These are phyloP conservation scores for Chymomyza procnemis DNA, from an alignment of 2,888 invertebrate species.

Conservation along the genomic window DNA sequence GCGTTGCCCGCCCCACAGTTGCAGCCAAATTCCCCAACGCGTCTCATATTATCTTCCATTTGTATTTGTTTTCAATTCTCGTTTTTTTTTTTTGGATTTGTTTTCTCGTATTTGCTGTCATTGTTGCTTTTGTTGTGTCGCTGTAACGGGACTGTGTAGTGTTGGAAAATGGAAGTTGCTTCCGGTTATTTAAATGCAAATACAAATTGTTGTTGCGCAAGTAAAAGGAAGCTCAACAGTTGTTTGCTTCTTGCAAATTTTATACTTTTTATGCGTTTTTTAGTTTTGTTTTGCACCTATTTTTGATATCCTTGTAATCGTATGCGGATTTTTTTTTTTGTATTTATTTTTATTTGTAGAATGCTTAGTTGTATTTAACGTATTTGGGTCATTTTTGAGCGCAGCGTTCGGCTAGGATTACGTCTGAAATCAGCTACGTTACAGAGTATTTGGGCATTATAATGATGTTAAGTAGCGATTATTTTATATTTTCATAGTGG, in stretches of 20 bases:
- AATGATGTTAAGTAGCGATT: no score
- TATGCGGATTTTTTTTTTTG: not conserved
- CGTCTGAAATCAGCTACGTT: no score
- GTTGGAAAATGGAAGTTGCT: slow-evolving; percentile 33
- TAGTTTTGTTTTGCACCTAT: slow-evolving; percentile 7
- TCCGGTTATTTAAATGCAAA: slow-evolving; percentile 72
- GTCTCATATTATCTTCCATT: slow-evolving; percentile 38
- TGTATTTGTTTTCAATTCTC: slow-evolving; percentile 29
- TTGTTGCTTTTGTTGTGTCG: slow-evolving; percentile 20
- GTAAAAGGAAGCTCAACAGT: slow-evolving; percentile 55
- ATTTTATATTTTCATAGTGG: no score
- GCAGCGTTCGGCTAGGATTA: no score
- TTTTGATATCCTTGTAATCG: not conserved
- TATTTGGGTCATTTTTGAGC: slow-evolving; percentile 30
- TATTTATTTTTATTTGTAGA: no score
- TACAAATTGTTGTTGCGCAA: slow-evolving; percentile 48
- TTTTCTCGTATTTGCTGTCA: slow-evolving; percentile 22
- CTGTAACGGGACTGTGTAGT: slow-evolving; percentile 3
- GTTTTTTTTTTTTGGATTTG: slow-evolving; percentile 19
- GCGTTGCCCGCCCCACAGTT: no score
- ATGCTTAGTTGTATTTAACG: not conserved
- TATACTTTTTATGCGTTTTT: slow-evolving; percentile 29
- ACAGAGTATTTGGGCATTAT: no score
- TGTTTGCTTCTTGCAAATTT: slow-evolving; percentile 50
- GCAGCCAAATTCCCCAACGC: not conserved